Conservation (phyloP, 2,888 invertebrate genomes). For the Fragum whitleyi region DNA sequence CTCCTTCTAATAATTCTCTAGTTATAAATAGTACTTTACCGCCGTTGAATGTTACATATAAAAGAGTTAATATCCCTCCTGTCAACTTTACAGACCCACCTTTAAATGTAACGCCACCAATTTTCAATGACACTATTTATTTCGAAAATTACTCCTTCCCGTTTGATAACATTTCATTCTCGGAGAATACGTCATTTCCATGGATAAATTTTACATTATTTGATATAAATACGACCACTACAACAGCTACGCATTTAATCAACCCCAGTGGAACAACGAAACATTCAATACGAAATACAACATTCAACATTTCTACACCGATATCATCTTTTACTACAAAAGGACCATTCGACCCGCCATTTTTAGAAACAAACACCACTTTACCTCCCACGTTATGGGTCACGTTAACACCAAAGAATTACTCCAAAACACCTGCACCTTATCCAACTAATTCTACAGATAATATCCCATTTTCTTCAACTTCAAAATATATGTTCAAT, state of each 20-base stretch:
- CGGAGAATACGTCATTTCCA: background rate
- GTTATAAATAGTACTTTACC: background rate
- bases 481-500: constrained; percentile 17
- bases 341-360: background rate
- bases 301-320: background rate
- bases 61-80: too few species aligned
- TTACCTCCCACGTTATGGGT: constrained; percentile 18
- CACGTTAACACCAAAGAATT: constrained; percentile 10
- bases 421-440: background rate
- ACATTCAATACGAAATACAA: background rate
- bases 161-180: background rate
- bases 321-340: constrained; percentile 11
- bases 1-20: background rate
- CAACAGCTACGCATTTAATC: background rate
- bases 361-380: background rate
- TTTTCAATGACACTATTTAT: background rate
- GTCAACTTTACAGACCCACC: background rate
- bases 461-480: background rate
- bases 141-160: constrained; percentile 4
- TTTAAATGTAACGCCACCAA: background rate
- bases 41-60: constrained; percentile 4
- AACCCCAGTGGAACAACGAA: background rate
- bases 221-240: background rate
- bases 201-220: background rate
- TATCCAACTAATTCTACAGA: background rate